A percentile compares a stretch with the other conserved stretches of the same genome.
phyloP scores from a whole-genome alignment of 2,888 invertebrate species.

The Diogma glabrata region DNA sequence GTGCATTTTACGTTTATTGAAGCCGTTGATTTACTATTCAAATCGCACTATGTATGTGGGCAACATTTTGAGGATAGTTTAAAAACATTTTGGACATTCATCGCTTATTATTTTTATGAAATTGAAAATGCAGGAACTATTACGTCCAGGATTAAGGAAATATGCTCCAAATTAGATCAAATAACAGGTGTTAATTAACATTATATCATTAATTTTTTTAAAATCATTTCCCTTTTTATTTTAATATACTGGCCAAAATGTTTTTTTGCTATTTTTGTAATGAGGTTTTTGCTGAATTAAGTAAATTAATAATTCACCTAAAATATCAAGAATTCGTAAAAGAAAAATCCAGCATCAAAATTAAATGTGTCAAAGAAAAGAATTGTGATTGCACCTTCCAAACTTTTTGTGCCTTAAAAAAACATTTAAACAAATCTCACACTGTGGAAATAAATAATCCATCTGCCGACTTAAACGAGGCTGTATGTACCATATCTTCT shows the following conservation, averaged over 20 bases:
- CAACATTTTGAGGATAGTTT: not conserved
- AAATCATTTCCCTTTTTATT: not conserved
- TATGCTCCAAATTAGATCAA: not conserved
- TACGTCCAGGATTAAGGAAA: not conserved
- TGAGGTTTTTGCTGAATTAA: not conserved
- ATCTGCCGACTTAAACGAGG: not conserved
- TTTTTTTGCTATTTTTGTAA: constrained; percentile 5
- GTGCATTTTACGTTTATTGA: not conserved
- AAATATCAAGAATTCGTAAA: not conserved
- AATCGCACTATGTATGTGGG: not conserved
- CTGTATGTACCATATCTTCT: not conserved
- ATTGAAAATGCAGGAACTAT: not conserved
- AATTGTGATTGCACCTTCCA: not conserved
- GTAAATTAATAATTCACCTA: constrained; percentile 1
- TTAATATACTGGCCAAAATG: not conserved
- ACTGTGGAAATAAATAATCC: constrained; percentile 5
- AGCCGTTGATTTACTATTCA: not conserved
- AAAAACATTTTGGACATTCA: constrained; percentile 5
- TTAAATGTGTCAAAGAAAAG: constrained; percentile 5
- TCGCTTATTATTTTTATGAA: not conserved
- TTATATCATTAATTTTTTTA: not conserved
- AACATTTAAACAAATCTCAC: not conserved
- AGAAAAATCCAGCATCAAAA: not conserved
- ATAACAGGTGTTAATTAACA: not conserved
- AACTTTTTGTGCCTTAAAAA: not conserved